Base-by-base conservation (phyloP, 2,888 invertebrate species). In the Cataglyphis cursor region DNA sequence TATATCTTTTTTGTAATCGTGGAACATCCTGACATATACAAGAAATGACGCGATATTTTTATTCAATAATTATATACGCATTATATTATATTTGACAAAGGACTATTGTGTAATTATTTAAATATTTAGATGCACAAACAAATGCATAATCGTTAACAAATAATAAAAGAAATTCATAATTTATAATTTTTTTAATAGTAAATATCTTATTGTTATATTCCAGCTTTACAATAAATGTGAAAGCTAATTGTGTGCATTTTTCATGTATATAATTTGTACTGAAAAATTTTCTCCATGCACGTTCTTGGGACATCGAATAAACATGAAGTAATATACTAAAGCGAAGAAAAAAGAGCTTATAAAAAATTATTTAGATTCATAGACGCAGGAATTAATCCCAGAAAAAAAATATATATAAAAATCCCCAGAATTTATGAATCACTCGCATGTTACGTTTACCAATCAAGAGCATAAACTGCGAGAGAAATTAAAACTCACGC, bases 341-440 rank as follows among this genome's bases (percentile, higher is more conserved):
- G 8, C 0, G 24, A 4, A 44, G 38, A 44, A 18, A 15, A 31
- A 15, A 31, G 44, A 44, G 21, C 44, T 9, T 28, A 5, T 21
- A 31, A 74, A 57, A 15, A 31, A 24, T 68, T 21, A 54, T 38
- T 38, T 70, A 21, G 1, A 35, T 2, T 12, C 3, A 15, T 15
- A 65, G 10, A 82, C 83, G 66, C 68, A 80, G 76, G 66, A 85
- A n/a, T 51, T 51, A 51, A 51, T 8, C 0, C 8, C 2, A 5
- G 6, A n/a, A n/a, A n/a, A 51, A 48, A 48, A 15, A 44, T 0
- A 44, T 15, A 18, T 44, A 44, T 44, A 44, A 18, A 44, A 18
- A 44, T 44, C 15, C 4, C 44, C 18, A 44, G 44, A 44, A 44
- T 15, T 44, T 44, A 64, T 44, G 21, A 62, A 74, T 48, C 65